Base-by-base conservation (phyloP, 2,113 vertebrate species). In the Catharus bicknelli region DNA sequence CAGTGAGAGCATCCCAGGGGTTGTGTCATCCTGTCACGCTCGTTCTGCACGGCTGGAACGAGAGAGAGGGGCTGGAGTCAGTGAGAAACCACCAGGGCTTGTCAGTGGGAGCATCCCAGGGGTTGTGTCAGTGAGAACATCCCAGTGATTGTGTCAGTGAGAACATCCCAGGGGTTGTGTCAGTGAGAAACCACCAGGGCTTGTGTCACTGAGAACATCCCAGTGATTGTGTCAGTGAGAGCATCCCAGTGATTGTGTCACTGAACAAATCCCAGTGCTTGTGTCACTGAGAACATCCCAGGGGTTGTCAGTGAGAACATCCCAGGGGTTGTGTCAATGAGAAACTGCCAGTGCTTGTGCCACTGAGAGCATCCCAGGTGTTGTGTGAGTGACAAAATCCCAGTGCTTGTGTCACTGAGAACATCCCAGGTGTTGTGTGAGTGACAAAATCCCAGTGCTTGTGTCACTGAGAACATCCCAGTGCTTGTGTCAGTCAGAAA, bases 401-500 rank as follows among this genome's bases (percentile, higher is more conserved):
- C 34, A 36, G 34, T 58, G n/a, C 0, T 13, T 18, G 43, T 45
- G 16, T 2, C 42, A 30, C 26, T 7, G 55, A 54, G 25, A 17
- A 18, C 6, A 5, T 48, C 10, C 8, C 34, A 36, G 34, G 7
- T 36, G 8, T 36, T 36, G 34, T 36, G 34, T 36, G 7, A 36
- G 8, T 36, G 34, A 36, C 7, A 36, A 36, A 36, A 9, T 32
- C 6, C 5, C 30, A 42, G 42, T 22, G 34, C 7, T 29, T 1
- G 32, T 74, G 25, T 1, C 42, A 75, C 14, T 48, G 54, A 21
- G 34, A 25, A 61, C 6, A 11, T 47, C 10, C 20, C 45, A 47
- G 43, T 29, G 19, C 0, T 13, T 18, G 16, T 2, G 16, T 2
- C 42, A 75, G 15, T 48, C n/a, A 22, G 21, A 25, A 23, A 5